Percentiles rank a stretch among this genome's conserved stretches.
phyloP scores from a whole-genome alignment of 2,113 vertebrate species.

The Grammomys dolichurus region DNA sequence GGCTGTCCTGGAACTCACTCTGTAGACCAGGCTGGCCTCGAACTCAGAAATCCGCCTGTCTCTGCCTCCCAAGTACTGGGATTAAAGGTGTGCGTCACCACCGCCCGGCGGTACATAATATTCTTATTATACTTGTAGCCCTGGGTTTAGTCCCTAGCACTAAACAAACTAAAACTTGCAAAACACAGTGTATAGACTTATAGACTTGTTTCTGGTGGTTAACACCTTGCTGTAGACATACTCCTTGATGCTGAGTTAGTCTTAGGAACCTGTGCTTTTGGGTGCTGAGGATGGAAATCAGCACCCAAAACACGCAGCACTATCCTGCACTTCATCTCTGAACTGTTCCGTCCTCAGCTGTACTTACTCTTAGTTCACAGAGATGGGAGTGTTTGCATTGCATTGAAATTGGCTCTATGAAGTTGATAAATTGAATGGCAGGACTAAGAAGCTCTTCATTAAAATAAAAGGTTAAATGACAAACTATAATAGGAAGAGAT shows the following conservation, averaged over 20 bases:
- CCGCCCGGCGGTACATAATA: not conserved
- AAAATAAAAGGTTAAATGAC: not conserved
- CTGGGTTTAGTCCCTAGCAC: not conserved
- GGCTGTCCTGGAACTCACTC: too few species aligned
- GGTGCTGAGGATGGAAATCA: not conserved
- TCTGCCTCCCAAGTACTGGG: too few species aligned
- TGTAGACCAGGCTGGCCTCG: too few species aligned
- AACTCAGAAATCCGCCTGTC: too few species aligned
- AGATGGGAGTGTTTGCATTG: not conserved
- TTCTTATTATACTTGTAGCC: not conserved
- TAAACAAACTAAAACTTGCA: not conserved
- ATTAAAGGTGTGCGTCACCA: too few species aligned
- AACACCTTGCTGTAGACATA: not conserved
- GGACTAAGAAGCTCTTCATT: slow-evolving; percentile 32
- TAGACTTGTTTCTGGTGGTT: not conserved
- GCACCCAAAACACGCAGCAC: not conserved
- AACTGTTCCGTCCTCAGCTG: not conserved
- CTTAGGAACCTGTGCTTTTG: not conserved
- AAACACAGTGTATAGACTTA: not conserved
- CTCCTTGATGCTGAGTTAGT: not conserved
- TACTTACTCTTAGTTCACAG: not conserved
- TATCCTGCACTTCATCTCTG: not conserved
- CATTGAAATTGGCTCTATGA: not conserved
- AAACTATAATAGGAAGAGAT: not conserved
- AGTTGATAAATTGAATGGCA: not conserved